Percentiles rank a stretch among this genome's conserved stretches.
phyloP scores from a whole-genome alignment of 23 tunicate species.

The Trididemnum clinides region DNA sequence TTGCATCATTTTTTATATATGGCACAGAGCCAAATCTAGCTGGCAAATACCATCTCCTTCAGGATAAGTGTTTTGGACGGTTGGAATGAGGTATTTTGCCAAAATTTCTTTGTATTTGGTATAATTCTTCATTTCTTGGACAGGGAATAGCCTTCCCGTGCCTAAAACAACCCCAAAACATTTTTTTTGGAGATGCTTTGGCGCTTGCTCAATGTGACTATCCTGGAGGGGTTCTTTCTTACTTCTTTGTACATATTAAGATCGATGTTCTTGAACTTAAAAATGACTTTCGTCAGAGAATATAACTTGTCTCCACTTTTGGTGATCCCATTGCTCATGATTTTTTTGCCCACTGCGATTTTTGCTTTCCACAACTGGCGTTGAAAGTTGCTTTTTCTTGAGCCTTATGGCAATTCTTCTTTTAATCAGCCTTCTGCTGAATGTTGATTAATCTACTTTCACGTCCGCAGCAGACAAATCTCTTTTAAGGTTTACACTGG shows the following conservation, averaged over 20 bases:
- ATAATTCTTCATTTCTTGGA: neutral
- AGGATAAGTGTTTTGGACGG: neutral
- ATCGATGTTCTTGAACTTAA: neutral
- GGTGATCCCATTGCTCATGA: neutral
- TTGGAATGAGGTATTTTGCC: neutral
- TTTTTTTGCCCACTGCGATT: neutral
- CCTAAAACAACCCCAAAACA: neutral
- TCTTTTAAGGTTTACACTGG: neutral
- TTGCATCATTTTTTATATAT: too few relatives aligned
- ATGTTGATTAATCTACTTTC: neutral
- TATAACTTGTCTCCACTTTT: neutral
- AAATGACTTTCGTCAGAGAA: constrained; percentile 9
- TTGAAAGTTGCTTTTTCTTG: neutral
- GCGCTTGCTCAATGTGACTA: too few relatives aligned
- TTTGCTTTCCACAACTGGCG: neutral
- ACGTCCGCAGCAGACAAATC: neutral
- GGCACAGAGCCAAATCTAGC: too few relatives aligned
- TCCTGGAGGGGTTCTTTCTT: neutral
- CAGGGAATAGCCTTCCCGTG: neutral
- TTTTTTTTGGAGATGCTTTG: neutral
- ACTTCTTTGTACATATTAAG: neutral
- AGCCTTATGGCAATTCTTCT: neutral
- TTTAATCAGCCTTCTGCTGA: neutral
- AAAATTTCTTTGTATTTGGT: neutral
- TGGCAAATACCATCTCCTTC: too few relatives aligned